phyloP scores from a whole-genome alignment of 53 echinoderm and acorn worm species.

The Crossaster papposus region DNA sequence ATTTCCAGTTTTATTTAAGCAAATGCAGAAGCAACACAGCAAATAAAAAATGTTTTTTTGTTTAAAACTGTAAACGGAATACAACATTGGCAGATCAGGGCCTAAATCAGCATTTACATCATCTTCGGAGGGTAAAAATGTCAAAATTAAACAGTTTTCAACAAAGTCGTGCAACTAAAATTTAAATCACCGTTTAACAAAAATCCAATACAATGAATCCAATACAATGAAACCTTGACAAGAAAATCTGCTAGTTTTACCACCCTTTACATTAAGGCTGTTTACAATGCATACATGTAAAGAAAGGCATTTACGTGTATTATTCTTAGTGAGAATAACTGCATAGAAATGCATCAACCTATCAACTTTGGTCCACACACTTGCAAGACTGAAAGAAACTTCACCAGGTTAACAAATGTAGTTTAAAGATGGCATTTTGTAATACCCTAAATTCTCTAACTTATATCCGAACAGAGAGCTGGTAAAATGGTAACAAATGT shows the following conservation, averaged over 20 bases:
- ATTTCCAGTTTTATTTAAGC: neutral
- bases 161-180: no score
- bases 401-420: neutral
- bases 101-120: neutral
- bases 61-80: neutral
- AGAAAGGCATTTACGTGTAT: neutral
- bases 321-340: neutral
- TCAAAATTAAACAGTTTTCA: neutral
- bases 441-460: neutral
- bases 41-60: neutral
- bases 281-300: neutral
- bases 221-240: no score
- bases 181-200: no score
- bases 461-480: no score
- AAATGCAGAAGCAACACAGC: neutral
- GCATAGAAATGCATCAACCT: neutral
- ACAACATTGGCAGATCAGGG: neutral
- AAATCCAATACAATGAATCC: neutral
- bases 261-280: neutral
- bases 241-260: neutral
- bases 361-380: neutral
- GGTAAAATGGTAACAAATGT: no score
- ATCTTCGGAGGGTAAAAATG: neutral
- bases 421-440: neutral
- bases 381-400: neutral